Percentiles rank a stretch among this genome's conserved stretches.
These are phyloP conservation scores for Australoheros facetus DNA, from an alignment of 2,797 vertebrate species.

Conservation along the genomic window DNA sequence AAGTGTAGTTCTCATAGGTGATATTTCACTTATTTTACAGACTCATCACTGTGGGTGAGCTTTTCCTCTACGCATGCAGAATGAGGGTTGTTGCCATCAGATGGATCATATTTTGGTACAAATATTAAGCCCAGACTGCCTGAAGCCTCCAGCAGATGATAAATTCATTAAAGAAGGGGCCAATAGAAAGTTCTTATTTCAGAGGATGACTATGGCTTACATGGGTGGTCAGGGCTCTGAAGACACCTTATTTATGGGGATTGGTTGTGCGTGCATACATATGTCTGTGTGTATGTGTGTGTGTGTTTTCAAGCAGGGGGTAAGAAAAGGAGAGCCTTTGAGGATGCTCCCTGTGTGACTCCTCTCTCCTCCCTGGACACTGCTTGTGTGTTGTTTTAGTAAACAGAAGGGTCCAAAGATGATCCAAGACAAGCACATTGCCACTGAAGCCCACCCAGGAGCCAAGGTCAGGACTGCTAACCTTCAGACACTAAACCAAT, in stretches of 20 bases:
- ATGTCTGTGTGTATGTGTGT: neutral
- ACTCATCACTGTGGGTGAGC: constrained; percentile 27
- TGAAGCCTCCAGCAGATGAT: constrained; percentile 39
- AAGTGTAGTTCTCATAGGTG: constrained; percentile 19
- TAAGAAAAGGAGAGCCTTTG: constrained; percentile 44
- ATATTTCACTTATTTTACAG: constrained; percentile 1
- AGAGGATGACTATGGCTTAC: constrained; percentile 11
- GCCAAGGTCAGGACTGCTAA: constrained; percentile 64
- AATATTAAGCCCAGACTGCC: constrained; percentile 37
- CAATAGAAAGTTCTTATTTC: constrained; percentile 43
- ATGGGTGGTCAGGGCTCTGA: constrained; percentile 54
- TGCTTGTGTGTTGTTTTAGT: constrained; percentile 71
- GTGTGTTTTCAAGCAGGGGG: constrained; percentile 9
- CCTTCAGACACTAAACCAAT: constrained; percentile 34
- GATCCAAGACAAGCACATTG: constrained; percentile 70
- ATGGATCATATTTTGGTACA: constrained; percentile 49
- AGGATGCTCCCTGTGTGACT: constrained; percentile 63
- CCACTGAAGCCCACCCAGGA: constrained; percentile 74
- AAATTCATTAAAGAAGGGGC: constrained; percentile 42
- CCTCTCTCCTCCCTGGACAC: constrained; percentile 58
- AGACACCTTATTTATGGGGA: constrained; percentile 8
- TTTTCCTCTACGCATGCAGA: neutral
- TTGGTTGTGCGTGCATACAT: neutral
- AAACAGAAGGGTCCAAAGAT: constrained; percentile 69
- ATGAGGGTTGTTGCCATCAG: constrained; percentile 46